Evolutionary conservation across 2,113 vertebrate genomes (phyloP).

Genomic region (Melanostigma gelatinosum): DNA sequence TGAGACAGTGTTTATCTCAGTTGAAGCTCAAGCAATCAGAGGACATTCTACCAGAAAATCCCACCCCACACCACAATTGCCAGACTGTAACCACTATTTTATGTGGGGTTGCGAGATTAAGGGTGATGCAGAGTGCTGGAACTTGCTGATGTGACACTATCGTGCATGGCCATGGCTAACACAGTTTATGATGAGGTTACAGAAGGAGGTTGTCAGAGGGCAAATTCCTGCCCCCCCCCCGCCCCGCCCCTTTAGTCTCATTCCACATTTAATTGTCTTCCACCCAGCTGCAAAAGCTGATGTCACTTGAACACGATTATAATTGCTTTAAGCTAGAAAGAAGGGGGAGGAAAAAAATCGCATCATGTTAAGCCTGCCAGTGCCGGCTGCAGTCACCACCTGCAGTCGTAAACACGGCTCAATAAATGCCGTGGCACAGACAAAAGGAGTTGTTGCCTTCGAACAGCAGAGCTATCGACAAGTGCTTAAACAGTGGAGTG

Average conservation of each 20-base stretch:
- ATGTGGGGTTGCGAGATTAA: constrained; percentile 58
- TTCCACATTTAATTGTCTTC: constrained; percentile 75
- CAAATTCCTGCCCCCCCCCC: constrained; percentile 58
- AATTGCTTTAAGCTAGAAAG: constrained; percentile 63
- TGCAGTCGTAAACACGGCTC: constrained; percentile 61
- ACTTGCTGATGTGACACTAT: constrained; percentile 71
- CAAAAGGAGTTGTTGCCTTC: constrained; percentile 1
- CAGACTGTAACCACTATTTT: constrained; percentile 58
- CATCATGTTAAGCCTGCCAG: constrained; percentile 46
- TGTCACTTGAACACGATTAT: constrained; percentile 74
- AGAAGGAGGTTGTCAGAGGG: constrained; percentile 62
- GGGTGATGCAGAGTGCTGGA: constrained; percentile 51
- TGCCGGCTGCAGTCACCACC: constrained; percentile 50
- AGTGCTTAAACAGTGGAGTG: constrained; percentile 56
- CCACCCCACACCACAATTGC: constrained; percentile 52
- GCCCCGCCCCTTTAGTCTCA: constrained; percentile 20
- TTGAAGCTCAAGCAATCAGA: constrained; percentile 66
- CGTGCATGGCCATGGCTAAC: constrained; percentile 39
- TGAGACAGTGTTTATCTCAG: constrained; percentile 45
- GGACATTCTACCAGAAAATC: constrained; percentile 43
- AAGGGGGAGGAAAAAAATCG: constrained; percentile 24
- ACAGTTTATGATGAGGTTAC: constrained; percentile 64
- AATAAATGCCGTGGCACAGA: constrained; percentile 25
- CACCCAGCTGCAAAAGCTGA: constrained; percentile 77
- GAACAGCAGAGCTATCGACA: constrained; percentile 50